Evolutionary conservation across 2,888 invertebrate species (phyloP).

Genomic region (Agelastica alni): DNA sequence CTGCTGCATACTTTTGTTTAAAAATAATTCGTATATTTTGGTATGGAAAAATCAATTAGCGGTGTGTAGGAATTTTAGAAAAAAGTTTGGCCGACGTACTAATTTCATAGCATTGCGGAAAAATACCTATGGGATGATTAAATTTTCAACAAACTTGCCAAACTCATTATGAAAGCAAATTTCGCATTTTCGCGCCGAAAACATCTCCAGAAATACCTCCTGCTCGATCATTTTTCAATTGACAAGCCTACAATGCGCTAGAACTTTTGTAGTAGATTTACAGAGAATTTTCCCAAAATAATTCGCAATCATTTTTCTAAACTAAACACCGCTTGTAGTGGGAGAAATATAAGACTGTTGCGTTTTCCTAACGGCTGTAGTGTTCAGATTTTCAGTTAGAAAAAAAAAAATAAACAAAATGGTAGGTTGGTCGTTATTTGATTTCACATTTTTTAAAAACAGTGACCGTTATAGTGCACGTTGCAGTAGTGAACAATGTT

Average conservation of each 20-base stretch:
- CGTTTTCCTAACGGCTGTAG: slow-evolving; percentile 34
- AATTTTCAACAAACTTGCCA: slow-evolving; percentile 11
- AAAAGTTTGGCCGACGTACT: too few relatives aligned
- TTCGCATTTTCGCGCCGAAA: slow-evolving; percentile 11
- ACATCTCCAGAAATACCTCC: slow-evolving; percentile 19
- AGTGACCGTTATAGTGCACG: not conserved
- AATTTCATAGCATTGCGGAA: slow-evolving; percentile 11
- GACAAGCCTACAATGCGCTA: slow-evolving; percentile 33
- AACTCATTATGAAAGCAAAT: slow-evolving; percentile 16
- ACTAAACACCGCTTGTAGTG: slow-evolving; percentile 26
- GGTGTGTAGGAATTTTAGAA: too few relatives aligned
- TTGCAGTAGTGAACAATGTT: not conserved
- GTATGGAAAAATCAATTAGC: too few relatives aligned
- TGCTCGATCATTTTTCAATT: slow-evolving; percentile 20
- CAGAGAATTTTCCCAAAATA: slow-evolving; percentile 33
- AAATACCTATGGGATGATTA: slow-evolving; percentile 1
- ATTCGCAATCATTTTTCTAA: slow-evolving; percentile 36
- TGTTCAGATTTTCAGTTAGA: slow-evolving; percentile 33
- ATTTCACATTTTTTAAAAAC: too few relatives aligned
- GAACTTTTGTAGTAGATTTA: slow-evolving; percentile 36
- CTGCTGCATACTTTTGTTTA: too few relatives aligned
- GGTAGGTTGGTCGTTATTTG: slow-evolving; percentile 25
- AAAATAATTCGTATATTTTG: too few relatives aligned
- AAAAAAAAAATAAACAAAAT: slow-evolving; percentile 32
- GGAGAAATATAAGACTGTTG: slow-evolving; percentile 39